Evolutionary conservation across 2,888 invertebrate genomes (phyloP).

Genomic region (Prosapia bicincta): DNA sequence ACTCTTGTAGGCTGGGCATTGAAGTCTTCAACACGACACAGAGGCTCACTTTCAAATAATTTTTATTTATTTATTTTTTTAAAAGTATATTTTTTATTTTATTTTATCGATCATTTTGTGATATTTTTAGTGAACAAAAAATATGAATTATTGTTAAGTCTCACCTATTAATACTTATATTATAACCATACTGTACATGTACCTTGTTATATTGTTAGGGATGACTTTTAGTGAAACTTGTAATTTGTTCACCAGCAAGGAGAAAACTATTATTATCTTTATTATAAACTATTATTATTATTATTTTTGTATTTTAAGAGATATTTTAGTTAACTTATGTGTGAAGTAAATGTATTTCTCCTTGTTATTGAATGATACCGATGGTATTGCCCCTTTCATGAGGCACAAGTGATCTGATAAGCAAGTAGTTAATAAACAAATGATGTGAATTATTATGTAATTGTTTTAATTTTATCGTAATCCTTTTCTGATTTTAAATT

Average conservation of each 20-base stretch:
- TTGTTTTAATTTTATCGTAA: neutral
- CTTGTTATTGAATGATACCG: conserved; percentile 47
- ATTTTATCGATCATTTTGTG: conserved; percentile 54
- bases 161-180: conserved; percentile 48
- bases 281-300: conserved; percentile 29
- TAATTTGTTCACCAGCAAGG: conserved; percentile 43
- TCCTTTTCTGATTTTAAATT: neutral
- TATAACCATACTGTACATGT: conserved; percentile 40
- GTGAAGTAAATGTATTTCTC: conserved; percentile 41
- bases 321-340: conserved; percentile 1
- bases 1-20: conserved; percentile 31
- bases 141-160: conserved; percentile 54
- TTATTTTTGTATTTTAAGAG: conserved; percentile 31
- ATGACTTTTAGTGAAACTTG: conserved; percentile 42
- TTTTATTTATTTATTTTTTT: conserved; percentile 8
- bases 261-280: conserved; percentile 49
- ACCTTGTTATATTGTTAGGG: conserved; percentile 46
- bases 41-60: conserved; percentile 28
- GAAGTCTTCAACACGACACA: conserved; percentile 30
- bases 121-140: conserved; percentile 48
- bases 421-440: conserved; percentile 36
- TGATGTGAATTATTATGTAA: conserved; percentile 36
- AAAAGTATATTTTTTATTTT: conserved; percentile 49
- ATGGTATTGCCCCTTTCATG: conserved; percentile 30
- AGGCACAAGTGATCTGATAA: conserved; percentile 37